Evolutionary conservation across 2,797 vertebrate species (phyloP).

Genomic region (Myotis daubentonii): DNA sequence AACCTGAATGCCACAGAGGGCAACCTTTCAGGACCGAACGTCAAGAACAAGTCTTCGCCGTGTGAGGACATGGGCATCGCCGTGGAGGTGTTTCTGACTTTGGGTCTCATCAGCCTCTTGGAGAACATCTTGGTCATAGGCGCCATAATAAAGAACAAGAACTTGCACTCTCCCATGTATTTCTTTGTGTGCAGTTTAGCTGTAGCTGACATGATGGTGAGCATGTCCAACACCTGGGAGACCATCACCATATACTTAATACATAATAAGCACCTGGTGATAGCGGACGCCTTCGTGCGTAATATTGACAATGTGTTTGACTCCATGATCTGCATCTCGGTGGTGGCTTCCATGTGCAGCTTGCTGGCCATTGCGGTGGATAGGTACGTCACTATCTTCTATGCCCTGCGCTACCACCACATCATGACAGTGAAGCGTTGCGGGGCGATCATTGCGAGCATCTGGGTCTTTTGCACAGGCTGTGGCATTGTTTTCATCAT

Average conservation of each 20-base stretch:
- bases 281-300: conserved; percentile 87
- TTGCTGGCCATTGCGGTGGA: conserved; percentile 88
- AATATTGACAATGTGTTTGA: conserved; percentile 89
- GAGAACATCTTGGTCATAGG: conserved; percentile 88
- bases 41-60: conserved; percentile 73
- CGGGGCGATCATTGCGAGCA: conserved; percentile 84
- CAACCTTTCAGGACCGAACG: conserved; percentile 78
- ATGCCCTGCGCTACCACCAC: conserved; percentile 87
- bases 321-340: conserved; percentile 89
- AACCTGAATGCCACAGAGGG: conserved; percentile 79
- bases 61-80: conserved; percentile 87
- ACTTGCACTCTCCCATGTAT: conserved; percentile 89
- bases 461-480: conserved; percentile 87
- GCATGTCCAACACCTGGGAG: conserved; percentile 89
- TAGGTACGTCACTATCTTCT: conserved; percentile 88
- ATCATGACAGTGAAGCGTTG: conserved; percentile 87
- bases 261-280: conserved; percentile 85
- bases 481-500: conserved; percentile 88
- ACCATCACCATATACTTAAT: conserved; percentile 88
- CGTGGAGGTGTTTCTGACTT: conserved; percentile 86
- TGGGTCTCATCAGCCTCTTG: conserved; percentile 88
- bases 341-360: conserved; percentile 90
- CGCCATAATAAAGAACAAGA: conserved; percentile 87
- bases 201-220: conserved; percentile 89
- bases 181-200: conserved; percentile 89